Evolutionary conservation across 2,113 vertebrate genomes (phyloP), one percentile per base, ranked within the genome.

Genomic region (Tretioscincus oriximinensis): DNA sequence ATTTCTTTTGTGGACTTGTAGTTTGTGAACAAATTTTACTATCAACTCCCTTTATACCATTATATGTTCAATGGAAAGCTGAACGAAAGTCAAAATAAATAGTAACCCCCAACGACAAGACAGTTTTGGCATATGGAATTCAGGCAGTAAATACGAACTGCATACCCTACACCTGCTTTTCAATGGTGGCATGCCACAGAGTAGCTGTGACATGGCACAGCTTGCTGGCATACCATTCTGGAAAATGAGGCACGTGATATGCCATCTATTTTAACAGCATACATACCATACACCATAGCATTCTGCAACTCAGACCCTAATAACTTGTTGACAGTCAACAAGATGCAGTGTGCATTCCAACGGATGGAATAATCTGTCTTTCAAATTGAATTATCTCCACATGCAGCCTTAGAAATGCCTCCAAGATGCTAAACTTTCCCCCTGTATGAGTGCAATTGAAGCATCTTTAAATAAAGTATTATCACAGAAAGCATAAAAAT

Each of bases 221-320:
- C 88, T 93, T 91, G 84, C 0, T 72, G 77, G 89, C 91, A 90
- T 92, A 87, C 92, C 89, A 2, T 54, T 49, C 84, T 22, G 61
- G 51, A 16, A 4, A 20, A 60, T 9, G 77, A 70, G 87, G 67
- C 83, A 81, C 69, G 84, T 2, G 2, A 82, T 87, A 83, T 84
- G 1, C 81, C 54, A 0, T n/a, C 76, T 9, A 75, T 73, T 83
- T 66, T 5, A 1, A 79, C 83, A 81, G 31, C 21, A 12, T 0
- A 2, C 76, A 69, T 83, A 87, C 80, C 2, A 6, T 73, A 24
- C 0, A 26, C 63, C 2, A 78, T 0, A 73, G 71, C 31, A 74
- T 83, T 78, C 81, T 22, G 0, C 54, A 28, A 9, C 77, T 78
- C 80, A 73, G 18, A 35, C 20, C 2, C 75, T 66, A 4, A 51